Evolutionary conservation across 2,888 invertebrate species (phyloP), one percentile per base, ranked within the genome.

Genomic region (Lasius platythorax): DNA sequence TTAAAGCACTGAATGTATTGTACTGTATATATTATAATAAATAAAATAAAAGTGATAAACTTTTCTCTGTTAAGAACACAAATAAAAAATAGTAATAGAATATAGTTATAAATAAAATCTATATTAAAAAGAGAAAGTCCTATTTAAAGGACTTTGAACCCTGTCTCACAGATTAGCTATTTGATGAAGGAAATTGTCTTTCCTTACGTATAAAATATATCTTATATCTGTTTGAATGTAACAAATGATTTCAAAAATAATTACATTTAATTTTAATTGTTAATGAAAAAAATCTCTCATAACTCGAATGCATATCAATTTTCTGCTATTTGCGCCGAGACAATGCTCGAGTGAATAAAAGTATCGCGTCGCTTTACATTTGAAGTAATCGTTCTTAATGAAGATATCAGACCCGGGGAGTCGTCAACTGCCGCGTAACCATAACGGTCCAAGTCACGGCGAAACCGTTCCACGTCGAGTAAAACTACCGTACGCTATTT

Each of bases 401-500:
- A 76, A 79, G 58, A 72, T 33, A 56, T 30, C 78, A 58, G 8
- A 11, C 40, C 8, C 43, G 23, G 28, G 33, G 30, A 37, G 33
- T n/a, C 28, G 40, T 33, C 43, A 28, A 81, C 12, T 15, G 33
- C 33, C 37, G 28, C 18, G 46, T 72, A 64, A 75, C 23, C 37
- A 61, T 81, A 81, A 81, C 79, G 79, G 73, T 78, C n/a, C 46
- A 61, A 61, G 18, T 46, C 58, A 30, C 11, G 68, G 6, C 43
- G 58, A 43, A 56, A 58, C 73, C 72, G 61, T 72, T 79, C 33
- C 23, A 46, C 73, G 18, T 5, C 30, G 72, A 9, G 12, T 61
- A 46, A 72, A 46, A 72, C 68, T 15, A 66, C 30, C 33, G 56
- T 78, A 43, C 78, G 70, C 40, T 78, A 70, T 78, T 70, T 78